Evolutionary conservation across 2,888 invertebrate genomes (phyloP).

Genomic region (Chrysina gloriosa): DNA sequence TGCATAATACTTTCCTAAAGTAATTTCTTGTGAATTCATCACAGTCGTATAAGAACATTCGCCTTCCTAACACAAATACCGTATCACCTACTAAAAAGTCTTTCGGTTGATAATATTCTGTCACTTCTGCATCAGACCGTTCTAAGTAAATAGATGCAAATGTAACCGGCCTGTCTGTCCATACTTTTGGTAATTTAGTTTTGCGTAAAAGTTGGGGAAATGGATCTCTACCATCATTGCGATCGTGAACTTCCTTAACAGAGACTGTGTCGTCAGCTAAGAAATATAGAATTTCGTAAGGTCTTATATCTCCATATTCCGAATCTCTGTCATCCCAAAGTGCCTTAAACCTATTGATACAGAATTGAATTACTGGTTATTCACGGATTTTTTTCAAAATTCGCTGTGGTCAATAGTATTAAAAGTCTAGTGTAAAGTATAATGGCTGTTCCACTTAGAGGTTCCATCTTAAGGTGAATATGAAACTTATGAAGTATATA

Average conservation of each 20-base stretch:
- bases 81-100: conserved; percentile 83
- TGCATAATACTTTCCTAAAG: conserved; percentile 66
- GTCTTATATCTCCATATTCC: conserved; percentile 69
- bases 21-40: conserved; percentile 84
- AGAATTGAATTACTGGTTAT: neutral
- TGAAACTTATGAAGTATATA: too few species aligned
- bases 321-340: conserved; percentile 76
- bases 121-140: conserved; percentile 76
- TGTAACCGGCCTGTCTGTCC: conserved; percentile 65
- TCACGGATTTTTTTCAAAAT: too few species aligned
- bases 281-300: conserved; percentile 82
- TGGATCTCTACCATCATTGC: conserved; percentile 82
- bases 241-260: conserved; percentile 78
- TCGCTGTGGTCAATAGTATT: neutral
- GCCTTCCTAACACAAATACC: conserved; percentile 75
- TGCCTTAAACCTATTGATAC: conserved; percentile 70
- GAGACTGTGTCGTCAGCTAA: conserved; percentile 85
- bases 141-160: conserved; percentile 79
- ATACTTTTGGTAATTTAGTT: conserved; percentile 78
- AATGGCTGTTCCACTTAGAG: too few species aligned
- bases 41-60: conserved; percentile 82
- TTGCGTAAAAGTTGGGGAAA: conserved; percentile 79
- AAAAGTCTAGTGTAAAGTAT: too few species aligned
- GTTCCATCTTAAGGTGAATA: too few species aligned
- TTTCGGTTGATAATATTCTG: conserved; percentile 81